Conservation (phyloP, 2,113 vertebrate species). For the Boleophthalmus pectinirostris region DNA sequence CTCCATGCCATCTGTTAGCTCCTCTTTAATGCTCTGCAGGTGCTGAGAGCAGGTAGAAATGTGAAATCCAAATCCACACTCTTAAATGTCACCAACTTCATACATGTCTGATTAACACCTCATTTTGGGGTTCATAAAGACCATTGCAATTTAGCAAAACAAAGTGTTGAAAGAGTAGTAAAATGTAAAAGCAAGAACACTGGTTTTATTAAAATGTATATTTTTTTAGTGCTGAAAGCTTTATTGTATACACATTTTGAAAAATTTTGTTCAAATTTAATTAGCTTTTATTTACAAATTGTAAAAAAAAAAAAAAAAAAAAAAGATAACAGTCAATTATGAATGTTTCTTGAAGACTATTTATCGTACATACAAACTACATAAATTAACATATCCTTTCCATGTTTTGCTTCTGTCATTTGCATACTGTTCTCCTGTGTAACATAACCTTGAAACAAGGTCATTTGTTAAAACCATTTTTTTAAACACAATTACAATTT, state of each 20-base stretch:
- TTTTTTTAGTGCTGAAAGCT: not conserved
- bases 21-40: constrained; percentile 31
- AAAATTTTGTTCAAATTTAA: too few species aligned
- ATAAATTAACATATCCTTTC: constrained; percentile 1
- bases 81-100: constrained; percentile 20
- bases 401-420: not conserved
- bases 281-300: too few species aligned
- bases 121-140: constrained; percentile 2
- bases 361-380: not conserved
- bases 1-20: constrained; percentile 40
- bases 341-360: not conserved
- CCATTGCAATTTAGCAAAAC: not conserved
- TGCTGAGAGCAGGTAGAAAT: constrained; percentile 43
- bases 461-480: not conserved
- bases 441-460: not conserved
- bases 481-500: not conserved
- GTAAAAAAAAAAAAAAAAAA: too few species aligned
- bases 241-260: not conserved
- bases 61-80: constrained; percentile 26
- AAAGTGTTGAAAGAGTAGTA: not conserved
- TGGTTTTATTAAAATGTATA: not conserved
- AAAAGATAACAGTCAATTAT: not conserved
- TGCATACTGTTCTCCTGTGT: constrained; percentile 1
- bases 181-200: not conserved
- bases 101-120: constrained; percentile 26